Conservation (phyloP, 2,113 vertebrate species). For the Vireo altiloquus region DNA sequence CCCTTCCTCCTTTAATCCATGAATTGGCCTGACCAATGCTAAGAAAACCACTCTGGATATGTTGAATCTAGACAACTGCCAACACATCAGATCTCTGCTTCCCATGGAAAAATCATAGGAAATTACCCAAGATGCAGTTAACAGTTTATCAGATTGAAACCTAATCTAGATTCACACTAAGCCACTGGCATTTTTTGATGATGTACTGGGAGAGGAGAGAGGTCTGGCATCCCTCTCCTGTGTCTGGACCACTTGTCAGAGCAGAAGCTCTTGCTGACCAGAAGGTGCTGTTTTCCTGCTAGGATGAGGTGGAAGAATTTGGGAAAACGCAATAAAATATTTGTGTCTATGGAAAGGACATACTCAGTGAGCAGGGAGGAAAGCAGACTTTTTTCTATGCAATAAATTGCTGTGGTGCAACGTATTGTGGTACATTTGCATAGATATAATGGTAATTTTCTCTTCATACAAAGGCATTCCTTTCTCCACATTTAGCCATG, state of each 20-base stretch:
- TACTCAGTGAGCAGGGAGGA: neutral
- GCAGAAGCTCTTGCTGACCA: neutral
- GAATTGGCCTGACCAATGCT: neutral
- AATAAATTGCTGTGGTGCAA: neutral
- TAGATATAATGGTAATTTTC: neutral
- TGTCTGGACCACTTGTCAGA: neutral
- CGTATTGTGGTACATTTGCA: fast-evolving
- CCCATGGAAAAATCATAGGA: neutral
- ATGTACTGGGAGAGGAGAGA: neutral
- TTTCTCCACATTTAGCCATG: neutral
- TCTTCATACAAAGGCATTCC: neutral
- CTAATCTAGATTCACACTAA: neutral
- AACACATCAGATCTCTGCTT: neutral
- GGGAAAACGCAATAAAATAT: neutral
- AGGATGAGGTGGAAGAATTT: neutral
- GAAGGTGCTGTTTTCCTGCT: neutral
- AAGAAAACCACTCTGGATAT: neutral
- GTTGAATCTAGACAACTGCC: neutral
- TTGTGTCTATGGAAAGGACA: neutral
- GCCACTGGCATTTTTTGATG: neutral
- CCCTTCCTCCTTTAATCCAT: neutral
- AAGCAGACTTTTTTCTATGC: neutral
- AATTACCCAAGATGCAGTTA: neutral
- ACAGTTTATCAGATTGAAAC: neutral
- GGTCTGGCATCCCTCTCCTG: neutral